Evolutionary conservation across 2,113 vertebrate genomes (phyloP).

Genomic region (Vimba vimba): DNA sequence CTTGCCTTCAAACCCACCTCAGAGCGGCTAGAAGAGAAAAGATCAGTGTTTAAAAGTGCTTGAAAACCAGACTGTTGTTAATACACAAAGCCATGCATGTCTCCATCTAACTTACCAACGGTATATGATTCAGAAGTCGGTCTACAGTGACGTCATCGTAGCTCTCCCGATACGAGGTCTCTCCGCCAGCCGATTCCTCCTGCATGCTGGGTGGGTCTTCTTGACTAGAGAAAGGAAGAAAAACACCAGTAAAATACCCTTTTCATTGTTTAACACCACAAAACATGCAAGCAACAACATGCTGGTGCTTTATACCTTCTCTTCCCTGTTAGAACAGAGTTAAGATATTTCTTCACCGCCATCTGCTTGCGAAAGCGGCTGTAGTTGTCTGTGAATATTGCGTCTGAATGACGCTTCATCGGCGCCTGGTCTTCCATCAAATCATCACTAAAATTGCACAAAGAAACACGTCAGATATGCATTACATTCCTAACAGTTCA

Average conservation of each 20-base stretch:
- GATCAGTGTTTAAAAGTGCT: slow-evolving; percentile 8
- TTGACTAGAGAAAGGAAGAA: slow-evolving; percentile 70
- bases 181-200: slow-evolving; percentile 81
- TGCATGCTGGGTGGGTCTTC: slow-evolving; percentile 80
- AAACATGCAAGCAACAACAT: not conserved
- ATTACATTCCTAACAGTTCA: not conserved
- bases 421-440: slow-evolving; percentile 80
- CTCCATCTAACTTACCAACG: slow-evolving; percentile 76
- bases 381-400: slow-evolving; percentile 96
- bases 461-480: not conserved
- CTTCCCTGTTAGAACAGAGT: slow-evolving; percentile 90
- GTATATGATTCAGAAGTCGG: slow-evolving; percentile 82
- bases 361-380: slow-evolving; percentile 95
- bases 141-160: slow-evolving; percentile 80
- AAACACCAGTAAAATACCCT: not conserved
- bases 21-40: slow-evolving; percentile 81
- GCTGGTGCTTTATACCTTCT: slow-evolving; percentile 80
- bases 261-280: not conserved
- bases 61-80: not conserved
- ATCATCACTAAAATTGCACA: slow-evolving; percentile 69
- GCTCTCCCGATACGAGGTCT: slow-evolving; percentile 84
- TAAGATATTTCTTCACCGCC: slow-evolving; percentile 96
- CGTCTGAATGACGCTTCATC: slow-evolving; percentile 93
- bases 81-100: not conserved
- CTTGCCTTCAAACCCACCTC: slow-evolving; percentile 72